Evolutionary conservation across 2,113 vertebrate species (phyloP), one percentile per base, ranked within the genome.

Genomic region (Percina caprodes): DNA sequence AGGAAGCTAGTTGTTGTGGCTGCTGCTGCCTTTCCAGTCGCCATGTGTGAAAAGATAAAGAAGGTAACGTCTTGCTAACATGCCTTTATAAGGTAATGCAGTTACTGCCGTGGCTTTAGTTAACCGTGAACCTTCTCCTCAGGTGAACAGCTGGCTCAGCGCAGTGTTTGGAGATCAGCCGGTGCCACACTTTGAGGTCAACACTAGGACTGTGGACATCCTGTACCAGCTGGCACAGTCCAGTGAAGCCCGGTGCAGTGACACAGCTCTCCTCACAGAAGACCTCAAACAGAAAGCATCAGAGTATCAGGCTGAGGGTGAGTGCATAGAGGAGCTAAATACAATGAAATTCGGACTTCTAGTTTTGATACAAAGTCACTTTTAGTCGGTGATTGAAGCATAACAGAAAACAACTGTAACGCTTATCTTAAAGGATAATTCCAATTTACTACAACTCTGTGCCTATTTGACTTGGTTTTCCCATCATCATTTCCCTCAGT

Each of bases 121-220:
- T 42, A 42, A 10, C 10, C 10, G 39, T 71, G 7, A 73, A 2
- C 35, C 3, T 9, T 2, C 15, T 59, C 77, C 63, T 35, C 74
- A 99, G 97, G 91, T 97, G 69, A 89, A 87, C 71, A 69, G 19
- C 45, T 99, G 97, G 98, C 90, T 99, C 52, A 90, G 90, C 77
- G 70, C 92, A 0, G 77, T 95, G 45, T 96, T 92, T 74, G 94
- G 86, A 2, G 35, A 95, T 58, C 51, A 76, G 52, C 74, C 87
- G 8, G 5, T 97, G 63, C 96, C 96, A 2, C 10, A 51, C 0
- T 97, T 95, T 18, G 94, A 97, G 79, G 93, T 96, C 49, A 97
- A 95, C 87, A 72, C 88, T 1, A 75, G 90, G 77, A 96, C 96
- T 0, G 82, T 96, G 42, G 94, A 97, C 48, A 55, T 96, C 49